Conservation (phyloP, 2,888 invertebrate species). For the Eurois occulta region DNA sequence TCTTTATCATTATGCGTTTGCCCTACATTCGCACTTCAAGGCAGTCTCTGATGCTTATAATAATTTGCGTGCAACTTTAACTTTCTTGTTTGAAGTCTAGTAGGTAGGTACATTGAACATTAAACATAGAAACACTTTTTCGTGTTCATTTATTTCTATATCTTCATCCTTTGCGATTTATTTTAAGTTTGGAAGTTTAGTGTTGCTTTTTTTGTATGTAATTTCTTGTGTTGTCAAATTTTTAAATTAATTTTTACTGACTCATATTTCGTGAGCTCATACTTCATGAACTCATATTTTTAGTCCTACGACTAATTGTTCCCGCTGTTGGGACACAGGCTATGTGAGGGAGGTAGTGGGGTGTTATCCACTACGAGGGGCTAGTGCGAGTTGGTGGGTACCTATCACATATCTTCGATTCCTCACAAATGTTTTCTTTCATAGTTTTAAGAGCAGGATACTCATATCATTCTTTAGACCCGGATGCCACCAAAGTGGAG, state of each 20-base stretch:
- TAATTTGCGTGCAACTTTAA: slow-evolving; percentile 45
- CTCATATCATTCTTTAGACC: no score
- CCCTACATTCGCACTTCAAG: slow-evolving; percentile 72
- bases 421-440: no score
- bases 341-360: no score
- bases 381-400: no score
- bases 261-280: not conserved
- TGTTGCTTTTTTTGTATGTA: not conserved
- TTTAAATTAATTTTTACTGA: not conserved
- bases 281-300: no score
- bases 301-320: not conserved
- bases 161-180: not conserved
- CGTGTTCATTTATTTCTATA: not conserved
- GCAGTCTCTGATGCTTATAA: slow-evolving; percentile 62
- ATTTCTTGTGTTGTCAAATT: not conserved
- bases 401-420: not conserved
- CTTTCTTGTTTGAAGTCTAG: slow-evolving; percentile 44
- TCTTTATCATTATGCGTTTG: slow-evolving; percentile 68
- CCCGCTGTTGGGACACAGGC: no score
- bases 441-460: no score
- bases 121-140: not conserved
- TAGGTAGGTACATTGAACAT: no score
- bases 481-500: no score
- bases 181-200: not conserved
- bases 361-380: no score